Conservation (phyloP, 1,140 invertebrate species). For the Coelopa frigida region DNA sequence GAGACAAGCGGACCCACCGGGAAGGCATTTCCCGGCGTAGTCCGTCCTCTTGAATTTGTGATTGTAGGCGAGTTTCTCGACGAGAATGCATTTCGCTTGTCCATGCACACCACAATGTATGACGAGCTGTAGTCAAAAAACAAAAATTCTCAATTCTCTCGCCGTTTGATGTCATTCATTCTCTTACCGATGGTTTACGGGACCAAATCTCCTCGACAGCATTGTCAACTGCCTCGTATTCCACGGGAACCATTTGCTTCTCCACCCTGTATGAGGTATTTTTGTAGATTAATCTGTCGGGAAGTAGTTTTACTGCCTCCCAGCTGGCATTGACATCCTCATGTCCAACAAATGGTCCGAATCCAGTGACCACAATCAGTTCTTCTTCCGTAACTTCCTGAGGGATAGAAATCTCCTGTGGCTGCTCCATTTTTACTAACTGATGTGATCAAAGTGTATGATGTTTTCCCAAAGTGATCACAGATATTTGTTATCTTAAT, state of each 20-base stretch:
- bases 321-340: conserved; percentile 65
- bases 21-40: conserved; percentile 40
- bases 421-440: too few relatives aligned
- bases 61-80: conserved; percentile 51
- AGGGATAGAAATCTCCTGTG: too few relatives aligned
- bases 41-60: conserved; percentile 48
- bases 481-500: too few relatives aligned
- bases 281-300: conserved; percentile 32
- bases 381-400: too few relatives aligned
- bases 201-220: conserved; percentile 54
- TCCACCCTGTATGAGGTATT: conserved; percentile 46
- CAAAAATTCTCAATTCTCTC: conserved; percentile 4
- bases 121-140: conserved; percentile 49
- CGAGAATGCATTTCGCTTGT: conserved; percentile 45
- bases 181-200: conserved; percentile 51
- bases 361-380: conserved; percentile 56
- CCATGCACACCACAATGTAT: conserved; percentile 55
- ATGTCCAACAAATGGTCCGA: conserved; percentile 57
- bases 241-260: conserved; percentile 52
- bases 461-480: too few relatives aligned
- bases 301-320: conserved; percentile 54
- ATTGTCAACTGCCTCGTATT: conserved; percentile 51
- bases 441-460: too few relatives aligned
- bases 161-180: background rate
- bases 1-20: conserved; percentile 34